phyloP scores from a whole-genome alignment of 2,113 vertebrate species.

The Hippocampus zosterae region DNA sequence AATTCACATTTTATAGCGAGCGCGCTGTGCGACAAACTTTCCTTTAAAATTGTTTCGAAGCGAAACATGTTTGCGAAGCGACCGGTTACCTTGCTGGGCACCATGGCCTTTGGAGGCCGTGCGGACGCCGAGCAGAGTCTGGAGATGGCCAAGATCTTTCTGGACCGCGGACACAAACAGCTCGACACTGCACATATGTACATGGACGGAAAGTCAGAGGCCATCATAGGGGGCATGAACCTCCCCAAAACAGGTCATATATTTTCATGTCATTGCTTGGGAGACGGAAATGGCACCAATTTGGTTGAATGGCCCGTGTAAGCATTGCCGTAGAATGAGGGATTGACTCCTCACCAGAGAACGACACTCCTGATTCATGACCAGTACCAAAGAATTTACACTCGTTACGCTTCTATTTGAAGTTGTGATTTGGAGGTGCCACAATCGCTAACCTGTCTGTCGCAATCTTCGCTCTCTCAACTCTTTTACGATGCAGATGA shows the following conservation, averaged over 20 bases:
- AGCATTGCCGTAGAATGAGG: too few relatives aligned
- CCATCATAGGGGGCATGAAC: conserved; percentile 77
- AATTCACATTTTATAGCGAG: neutral
- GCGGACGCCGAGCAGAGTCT: conserved; percentile 71
- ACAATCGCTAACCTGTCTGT: too few relatives aligned
- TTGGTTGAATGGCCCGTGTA: too few relatives aligned
- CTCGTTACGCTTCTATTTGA: too few relatives aligned
- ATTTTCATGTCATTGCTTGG: too few relatives aligned
- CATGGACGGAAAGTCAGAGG: conserved; percentile 80
- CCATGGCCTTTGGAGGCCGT: conserved; percentile 85
- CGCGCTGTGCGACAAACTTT: neutral
- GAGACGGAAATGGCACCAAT: too few relatives aligned
- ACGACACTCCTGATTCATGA: too few relatives aligned
- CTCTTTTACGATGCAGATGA: too few relatives aligned
- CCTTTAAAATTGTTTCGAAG: neutral
- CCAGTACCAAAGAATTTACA: too few relatives aligned
- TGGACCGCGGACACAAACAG: conserved; percentile 70
- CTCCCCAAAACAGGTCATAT: conserved; percentile 66
- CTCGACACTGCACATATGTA: conserved; percentile 90
- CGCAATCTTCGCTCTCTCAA: too few relatives aligned
- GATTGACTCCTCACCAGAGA: too few relatives aligned
- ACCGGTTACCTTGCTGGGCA: conserved; percentile 79
- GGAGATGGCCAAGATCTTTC: conserved; percentile 73
- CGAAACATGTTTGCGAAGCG: conserved; percentile 60
- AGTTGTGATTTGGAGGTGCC: too few relatives aligned